A percentile compares a stretch with the other conserved stretches of the same genome.
phyloP scores from a whole-genome alignment of 2,113 vertebrate genomes.

The Phoenicopterus ruber region DNA sequence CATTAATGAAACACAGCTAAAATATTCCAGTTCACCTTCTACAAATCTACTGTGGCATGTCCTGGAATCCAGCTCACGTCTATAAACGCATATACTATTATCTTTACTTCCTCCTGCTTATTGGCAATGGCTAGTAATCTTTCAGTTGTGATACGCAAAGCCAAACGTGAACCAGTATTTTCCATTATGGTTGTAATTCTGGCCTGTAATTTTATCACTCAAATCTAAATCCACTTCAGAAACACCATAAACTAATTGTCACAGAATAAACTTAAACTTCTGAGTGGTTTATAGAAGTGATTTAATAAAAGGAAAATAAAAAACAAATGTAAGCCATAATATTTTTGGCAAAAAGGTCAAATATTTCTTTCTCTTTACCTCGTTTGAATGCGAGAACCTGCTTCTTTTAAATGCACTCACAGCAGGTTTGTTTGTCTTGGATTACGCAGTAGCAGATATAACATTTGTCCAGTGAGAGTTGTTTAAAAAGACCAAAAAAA shows the following conservation, averaged over 20 bases:
- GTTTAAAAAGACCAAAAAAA: not conserved
- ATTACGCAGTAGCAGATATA: not conserved
- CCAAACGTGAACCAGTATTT: slow-evolving; percentile 74
- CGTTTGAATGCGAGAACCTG: not conserved
- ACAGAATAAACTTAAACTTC: slow-evolving; percentile 71
- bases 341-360: slow-evolving; percentile 70
- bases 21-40: slow-evolving; percentile 38
- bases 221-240: slow-evolving; percentile 81
- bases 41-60: slow-evolving; percentile 27
- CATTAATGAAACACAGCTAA: slow-evolving; percentile 13
- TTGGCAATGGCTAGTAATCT: slow-evolving; percentile 66
- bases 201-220: slow-evolving; percentile 82
- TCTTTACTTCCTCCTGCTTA: slow-evolving; percentile 61
- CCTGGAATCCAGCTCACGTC: not conserved
- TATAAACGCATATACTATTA: not conserved
- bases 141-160: slow-evolving; percentile 74
- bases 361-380: slow-evolving; percentile 59
- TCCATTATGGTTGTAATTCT: slow-evolving; percentile 77
- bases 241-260: slow-evolving; percentile 81
- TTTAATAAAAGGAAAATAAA: slow-evolving; percentile 77
- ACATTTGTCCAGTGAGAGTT: not conserved
- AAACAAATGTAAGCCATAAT: slow-evolving; percentile 75
- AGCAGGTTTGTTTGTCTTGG: slow-evolving; percentile 59
- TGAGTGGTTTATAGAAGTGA: slow-evolving; percentile 71
- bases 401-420: not conserved